phyloP scores from a whole-genome alignment of 2,888 invertebrate species.

The Xestoiulus laeticollis region DNA sequence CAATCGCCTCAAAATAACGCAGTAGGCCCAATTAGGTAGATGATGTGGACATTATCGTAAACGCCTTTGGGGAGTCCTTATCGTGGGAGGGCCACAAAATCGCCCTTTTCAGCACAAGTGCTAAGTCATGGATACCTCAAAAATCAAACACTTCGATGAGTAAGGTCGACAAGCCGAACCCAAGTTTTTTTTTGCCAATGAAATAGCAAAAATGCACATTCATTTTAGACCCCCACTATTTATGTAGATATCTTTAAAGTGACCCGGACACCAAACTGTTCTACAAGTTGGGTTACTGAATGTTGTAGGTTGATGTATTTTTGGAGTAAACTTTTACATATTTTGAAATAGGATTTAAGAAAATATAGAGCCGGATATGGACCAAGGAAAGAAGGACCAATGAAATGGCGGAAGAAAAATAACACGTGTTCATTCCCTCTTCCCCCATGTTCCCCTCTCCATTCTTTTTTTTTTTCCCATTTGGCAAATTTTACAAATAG shows the following conservation, averaged over 20 bases:
- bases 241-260: not conserved
- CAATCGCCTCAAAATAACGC: constrained; percentile 25
- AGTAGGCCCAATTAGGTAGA: not conserved
- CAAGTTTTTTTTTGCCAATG: not conserved
- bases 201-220: not conserved
- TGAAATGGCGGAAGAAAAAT: not conserved
- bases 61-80: constrained; percentile 22
- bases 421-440: not conserved
- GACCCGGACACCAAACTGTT: not conserved
- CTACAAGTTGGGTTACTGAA: not conserved
- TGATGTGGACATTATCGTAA: not conserved
- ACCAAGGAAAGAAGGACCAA: not conserved
- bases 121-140: not conserved
- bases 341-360: not conserved
- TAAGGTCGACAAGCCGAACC: not conserved
- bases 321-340: no score
- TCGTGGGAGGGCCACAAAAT: not conserved
- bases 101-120: not conserved
- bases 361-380: not conserved
- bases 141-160: not conserved
- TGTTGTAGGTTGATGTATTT: not conserved
- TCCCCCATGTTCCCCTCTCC: not conserved
- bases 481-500: not conserved
- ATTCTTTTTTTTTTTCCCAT: not conserved
- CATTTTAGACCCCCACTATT: not conserved